Evolutionary conservation across 1,140 invertebrate genomes (phyloP), one percentile per base, ranked within the genome.

Genomic region (Periplaneta americana): DNA sequence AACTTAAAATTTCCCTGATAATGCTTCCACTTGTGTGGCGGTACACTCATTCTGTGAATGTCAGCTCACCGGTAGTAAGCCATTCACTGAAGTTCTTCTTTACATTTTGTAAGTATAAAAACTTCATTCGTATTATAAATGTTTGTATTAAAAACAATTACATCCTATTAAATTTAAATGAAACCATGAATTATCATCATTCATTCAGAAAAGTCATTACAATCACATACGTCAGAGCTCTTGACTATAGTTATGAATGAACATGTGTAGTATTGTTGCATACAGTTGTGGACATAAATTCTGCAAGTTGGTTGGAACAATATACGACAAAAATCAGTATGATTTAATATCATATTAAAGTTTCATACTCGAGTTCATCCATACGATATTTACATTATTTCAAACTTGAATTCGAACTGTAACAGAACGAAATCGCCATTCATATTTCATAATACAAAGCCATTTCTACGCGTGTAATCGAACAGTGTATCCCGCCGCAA

Each of bases 371-470:
- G n/a, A n/a, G n/a, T n/a, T n/a, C n/a, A n/a, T n/a, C n/a, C n/a
- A n/a, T n/a, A n/a, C n/a, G n/a, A n/a, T n/a, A n/a, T n/a, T n/a
- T n/a, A n/a, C n/a, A n/a, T n/a, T n/a, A n/a, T n/a, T n/a, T n/a
- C n/a, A n/a, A n/a, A n/a, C n/a, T n/a, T n/a, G n/a, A n/a, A n/a
- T n/a, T 66, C 28, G 5, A 28, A n/a, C 48, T 36, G 76, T n/a
- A 78, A 39, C 37, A 34, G 22, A 36, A 78, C 76, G 76, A 78
- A 78, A 78, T 22, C 8, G 28, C 36, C 35, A 78, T 78, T 39
- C 35, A 39, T 78, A 36, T 78, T 78, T 78, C 76, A 39, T 78
- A 78, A 78, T 78, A 39, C 76, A 36, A 36, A 13, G 76, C 35
- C 32, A 15, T 66, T 22, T n/a, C n/a, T 28, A 8, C 48, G 10